Evolutionary conservation across 2,888 invertebrate genomes (phyloP), one percentile per base, ranked within the genome.

Genomic region (Diplazon laetatorius): DNA sequence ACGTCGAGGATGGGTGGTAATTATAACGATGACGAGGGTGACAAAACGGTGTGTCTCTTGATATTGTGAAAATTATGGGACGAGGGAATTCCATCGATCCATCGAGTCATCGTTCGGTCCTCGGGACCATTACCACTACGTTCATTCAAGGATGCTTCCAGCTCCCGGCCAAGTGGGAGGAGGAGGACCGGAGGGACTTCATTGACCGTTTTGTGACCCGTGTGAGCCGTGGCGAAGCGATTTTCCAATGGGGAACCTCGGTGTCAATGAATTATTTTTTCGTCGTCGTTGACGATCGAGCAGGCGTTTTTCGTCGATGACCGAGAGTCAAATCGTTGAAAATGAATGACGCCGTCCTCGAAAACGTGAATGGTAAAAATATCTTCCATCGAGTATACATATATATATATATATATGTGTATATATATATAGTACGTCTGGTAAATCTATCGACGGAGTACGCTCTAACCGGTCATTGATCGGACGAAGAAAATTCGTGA

Each of bases 201-300:
- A 84, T 87, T 83, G 85, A 83, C 81, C 78, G 48, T 69, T 37
- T 25, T 63, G 59, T 83, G 85, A 83, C 81, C 78, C 44, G 63
- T 37, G 39, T 63, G 59, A 75, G 68, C 85, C 88, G 85, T 86
- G 84, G 83, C 86, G 75, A 88, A 89, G 72, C 84, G 82, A 86
- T 89, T 89, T 82, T 85, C 82, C 75, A 68, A 83, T 76, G 73
- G 80, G 81, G n/a, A n/a, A n/a, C n/a, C n/a, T 83, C 80, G 82
- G 83, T 84, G 82, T 78, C 42, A n/a, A n/a, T n/a, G n/a, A n/a
- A n/a, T n/a, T n/a, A n/a, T n/a, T n/a, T n/a, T n/a, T n/a, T n/a
- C n/a, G n/a, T n/a, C n/a, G n/a, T n/a, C n/a, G n/a, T n/a, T n/a
- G n/a, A n/a, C n/a, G n/a, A n/a, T n/a, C n/a, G n/a, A n/a, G n/a